Conservation (phyloP, 2,797 vertebrate genomes). For the Lepus townsendii region DNA sequence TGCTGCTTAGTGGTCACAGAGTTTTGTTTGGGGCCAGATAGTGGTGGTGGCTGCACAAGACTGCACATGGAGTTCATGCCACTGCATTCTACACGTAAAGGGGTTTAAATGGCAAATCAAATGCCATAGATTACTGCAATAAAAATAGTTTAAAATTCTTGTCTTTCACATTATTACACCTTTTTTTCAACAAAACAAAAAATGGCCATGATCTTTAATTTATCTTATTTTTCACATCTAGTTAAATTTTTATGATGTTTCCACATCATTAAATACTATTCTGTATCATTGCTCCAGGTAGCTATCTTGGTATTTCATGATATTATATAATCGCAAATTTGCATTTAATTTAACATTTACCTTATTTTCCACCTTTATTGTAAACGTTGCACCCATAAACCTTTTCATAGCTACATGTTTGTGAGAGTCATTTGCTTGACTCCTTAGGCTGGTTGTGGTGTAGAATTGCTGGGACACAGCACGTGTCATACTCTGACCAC, state of each 20-base stretch:
- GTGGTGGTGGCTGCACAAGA: not conserved
- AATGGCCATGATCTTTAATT: not conserved
- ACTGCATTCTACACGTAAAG: not conserved
- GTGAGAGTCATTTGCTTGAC: not conserved
- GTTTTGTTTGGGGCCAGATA: not conserved
- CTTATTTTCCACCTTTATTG: not conserved
- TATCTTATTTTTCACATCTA: not conserved
- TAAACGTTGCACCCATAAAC: accelerated
- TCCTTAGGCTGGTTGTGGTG: not conserved
- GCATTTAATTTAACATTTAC: not conserved
- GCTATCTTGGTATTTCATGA: not conserved
- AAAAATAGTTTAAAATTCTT: accelerated
- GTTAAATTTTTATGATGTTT: not conserved
- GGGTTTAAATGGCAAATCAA: not conserved
- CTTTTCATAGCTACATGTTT: not conserved
- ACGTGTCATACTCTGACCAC: no score
- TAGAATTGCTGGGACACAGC: not conserved
- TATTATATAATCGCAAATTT: not conserved
- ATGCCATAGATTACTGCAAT: accelerated
- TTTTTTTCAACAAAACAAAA: not conserved
- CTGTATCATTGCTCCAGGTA: not conserved
- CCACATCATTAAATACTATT: not conserved
- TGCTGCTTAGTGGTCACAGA: no score
- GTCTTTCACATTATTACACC: not conserved
- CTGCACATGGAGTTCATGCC: not conserved